Evolutionary conservation across 2,888 invertebrate genomes (phyloP), one percentile per base, ranked within the genome.

Genomic region (Caenorhabditis sulstoni): DNA sequence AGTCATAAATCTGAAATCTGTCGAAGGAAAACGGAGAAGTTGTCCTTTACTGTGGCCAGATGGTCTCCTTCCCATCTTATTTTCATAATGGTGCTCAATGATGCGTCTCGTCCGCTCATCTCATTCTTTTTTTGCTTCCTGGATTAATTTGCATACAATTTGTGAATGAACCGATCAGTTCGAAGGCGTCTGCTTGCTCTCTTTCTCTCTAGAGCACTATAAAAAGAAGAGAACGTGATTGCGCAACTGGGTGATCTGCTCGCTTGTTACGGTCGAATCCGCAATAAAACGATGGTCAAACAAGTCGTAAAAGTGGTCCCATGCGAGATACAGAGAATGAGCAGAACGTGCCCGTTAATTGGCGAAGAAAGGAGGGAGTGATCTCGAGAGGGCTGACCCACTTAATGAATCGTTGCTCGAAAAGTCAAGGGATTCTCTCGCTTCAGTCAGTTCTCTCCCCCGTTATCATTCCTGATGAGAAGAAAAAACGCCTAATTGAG

Each of bases 211-310:
- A 4, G 44, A n/a, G 23, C 45, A 58, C 58, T 45, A 58, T 45
- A 58, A 45, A 58, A 45, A 44, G 39, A 18, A 39, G 41, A 57
- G 47, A 62, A 29, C 3, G 8, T 20, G 29, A 29, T 64, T 64
- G 37, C 64, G 64, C 52, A 64, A 64, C n/a, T n/a, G 29, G 49
- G 37, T 62, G 49, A 35, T 49, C 47, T 49, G 61, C 61, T 53
- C 55, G 44, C 59, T 50, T 68, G 67, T 35, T 47, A 37, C 57
- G 35, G 45, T 20, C 45, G 37, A 44, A 57, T 61, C 55, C 62
- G 62, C 61, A 57, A 64, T 71, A 71, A 71, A 62, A 71, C 47
- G 70, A 45, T 62, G 71, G 53, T 57, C 71, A 71, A 64, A 71
- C 64, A 71, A 16, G 57, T 71, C 71, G 57, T 71, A 71, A 71